Evolutionary conservation across 2,797 vertebrate species (phyloP).

Genomic region (Dryobates pubescens): DNA sequence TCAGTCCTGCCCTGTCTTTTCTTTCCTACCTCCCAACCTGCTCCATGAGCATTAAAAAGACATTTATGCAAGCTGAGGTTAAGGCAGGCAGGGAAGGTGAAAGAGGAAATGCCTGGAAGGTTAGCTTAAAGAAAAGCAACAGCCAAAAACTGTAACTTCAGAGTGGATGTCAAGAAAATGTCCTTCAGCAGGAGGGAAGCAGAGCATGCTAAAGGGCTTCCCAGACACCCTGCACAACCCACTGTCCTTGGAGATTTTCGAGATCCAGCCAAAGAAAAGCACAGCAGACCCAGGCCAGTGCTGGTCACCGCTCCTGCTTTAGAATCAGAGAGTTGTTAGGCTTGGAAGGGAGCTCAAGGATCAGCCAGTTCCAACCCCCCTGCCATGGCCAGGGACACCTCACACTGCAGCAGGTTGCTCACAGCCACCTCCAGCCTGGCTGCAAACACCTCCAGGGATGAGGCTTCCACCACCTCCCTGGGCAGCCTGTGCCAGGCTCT

Average conservation of each 20-base stretch:
- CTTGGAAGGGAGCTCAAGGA: too few species aligned
- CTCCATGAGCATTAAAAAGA: not conserved
- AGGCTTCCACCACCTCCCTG: too few species aligned
- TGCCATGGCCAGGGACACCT: too few species aligned
- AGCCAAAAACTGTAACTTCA: not conserved
- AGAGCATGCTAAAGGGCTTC: rapidly evolving
- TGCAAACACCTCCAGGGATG: too few species aligned
- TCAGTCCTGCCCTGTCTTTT: not conserved
- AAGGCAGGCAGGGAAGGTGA: not conserved
- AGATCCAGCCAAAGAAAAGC: not conserved
- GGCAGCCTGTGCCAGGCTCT: too few species aligned
- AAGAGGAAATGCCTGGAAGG: not conserved
- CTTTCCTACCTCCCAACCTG: not conserved
- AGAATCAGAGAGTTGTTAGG: too few species aligned
- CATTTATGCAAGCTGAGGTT: not conserved
- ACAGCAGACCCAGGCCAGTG: not conserved
- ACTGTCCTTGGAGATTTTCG: not conserved
- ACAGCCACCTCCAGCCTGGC: too few species aligned
- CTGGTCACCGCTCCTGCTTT: not conserved
- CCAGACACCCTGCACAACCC: not conserved
- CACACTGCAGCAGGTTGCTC: too few species aligned
- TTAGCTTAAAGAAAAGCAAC: not conserved
- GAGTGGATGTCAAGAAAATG: rapidly evolving
- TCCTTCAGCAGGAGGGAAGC: not conserved
- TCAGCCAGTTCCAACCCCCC: too few species aligned